These are phyloP conservation scores for Prinia subflava DNA, from an alignment of 2,113 vertebrate genomes.

Conservation along the genomic window DNA sequence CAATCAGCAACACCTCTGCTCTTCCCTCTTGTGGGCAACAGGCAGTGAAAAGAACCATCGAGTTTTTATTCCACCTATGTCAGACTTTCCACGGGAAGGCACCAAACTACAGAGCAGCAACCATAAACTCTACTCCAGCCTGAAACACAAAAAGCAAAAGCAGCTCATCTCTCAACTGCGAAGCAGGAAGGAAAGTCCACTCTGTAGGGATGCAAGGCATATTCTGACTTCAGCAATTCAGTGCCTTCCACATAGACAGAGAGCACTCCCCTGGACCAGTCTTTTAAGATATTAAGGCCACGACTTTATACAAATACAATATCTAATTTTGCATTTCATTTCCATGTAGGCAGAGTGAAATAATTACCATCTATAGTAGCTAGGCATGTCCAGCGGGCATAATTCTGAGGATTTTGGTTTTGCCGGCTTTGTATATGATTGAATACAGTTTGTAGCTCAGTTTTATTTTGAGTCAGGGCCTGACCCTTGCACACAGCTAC, in stretches of 20 bases:
- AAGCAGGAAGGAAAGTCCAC: not conserved
- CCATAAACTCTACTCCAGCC: not conserved
- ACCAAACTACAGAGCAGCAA: not conserved
- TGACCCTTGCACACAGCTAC: not conserved
- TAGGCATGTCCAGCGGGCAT: not conserved
- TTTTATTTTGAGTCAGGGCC: not conserved
- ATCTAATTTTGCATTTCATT: not conserved
- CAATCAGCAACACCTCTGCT: not conserved
- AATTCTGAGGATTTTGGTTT: not conserved
- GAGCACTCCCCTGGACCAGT: not conserved
- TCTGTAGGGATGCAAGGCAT: not conserved
- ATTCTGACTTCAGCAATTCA: not conserved
- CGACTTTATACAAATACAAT: not conserved
- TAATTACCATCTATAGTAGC: fast-evolving
- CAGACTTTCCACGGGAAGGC: not conserved
- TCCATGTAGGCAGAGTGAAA: not conserved
- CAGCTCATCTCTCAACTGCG: not conserved
- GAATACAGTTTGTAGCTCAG: not conserved
- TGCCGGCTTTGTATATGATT: not conserved
- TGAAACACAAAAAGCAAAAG: not conserved
- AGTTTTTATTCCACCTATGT: not conserved
- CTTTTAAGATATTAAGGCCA: not conserved
- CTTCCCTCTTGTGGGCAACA: not conserved
- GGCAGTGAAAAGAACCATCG: not conserved
- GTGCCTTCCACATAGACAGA: not conserved